A percentile compares a stretch with the other conserved stretches of the same genome.
Conservation (phyloP, 2,797 vertebrate species). For the Rousettus madagascariensis region DNA sequence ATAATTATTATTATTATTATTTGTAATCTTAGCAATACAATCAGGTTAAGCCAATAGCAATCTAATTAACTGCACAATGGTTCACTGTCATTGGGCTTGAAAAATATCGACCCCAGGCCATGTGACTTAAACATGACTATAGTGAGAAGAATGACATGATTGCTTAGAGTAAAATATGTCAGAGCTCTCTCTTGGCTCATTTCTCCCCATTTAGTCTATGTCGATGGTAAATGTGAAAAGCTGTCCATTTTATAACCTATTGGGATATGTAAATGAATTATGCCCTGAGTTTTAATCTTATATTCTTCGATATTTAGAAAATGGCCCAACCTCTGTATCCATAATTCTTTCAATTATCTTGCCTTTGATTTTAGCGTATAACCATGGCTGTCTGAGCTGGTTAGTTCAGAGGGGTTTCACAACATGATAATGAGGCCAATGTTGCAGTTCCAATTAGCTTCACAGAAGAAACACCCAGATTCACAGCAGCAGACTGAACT, state of each 20-base stretch:
- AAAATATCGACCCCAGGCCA: not conserved
- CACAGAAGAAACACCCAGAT: slow-evolving; percentile 55
- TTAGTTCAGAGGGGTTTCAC: slow-evolving; percentile 65
- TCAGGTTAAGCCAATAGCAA: slow-evolving; percentile 18
- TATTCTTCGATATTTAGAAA: slow-evolving; percentile 20
- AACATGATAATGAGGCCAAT: slow-evolving; percentile 66
- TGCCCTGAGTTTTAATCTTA: not conserved
- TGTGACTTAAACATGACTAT: slow-evolving; percentile 7
- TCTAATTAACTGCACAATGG: slow-evolving; percentile 26
- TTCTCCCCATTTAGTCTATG: not conserved
- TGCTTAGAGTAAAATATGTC: not conserved
- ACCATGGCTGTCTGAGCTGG: slow-evolving; percentile 56
- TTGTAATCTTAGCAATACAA: slow-evolving; percentile 1
- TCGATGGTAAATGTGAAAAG: not conserved
- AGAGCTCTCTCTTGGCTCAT: not conserved
- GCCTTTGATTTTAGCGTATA: slow-evolving; percentile 59
- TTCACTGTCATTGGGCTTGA: not conserved
- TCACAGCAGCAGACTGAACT: slow-evolving; percentile 54
- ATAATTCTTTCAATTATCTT: slow-evolving; percentile 50
- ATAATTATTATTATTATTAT: not conserved
- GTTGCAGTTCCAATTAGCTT: slow-evolving; percentile 74
- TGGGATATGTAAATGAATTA: not conserved
- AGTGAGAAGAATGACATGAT: not conserved
- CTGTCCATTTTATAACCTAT: not conserved
- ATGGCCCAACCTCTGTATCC: not conserved